Evolutionary conservation across 35 echinoderm and acorn worm species (phyloP).

Genomic region (Apostichopus parvimensis): DNA sequence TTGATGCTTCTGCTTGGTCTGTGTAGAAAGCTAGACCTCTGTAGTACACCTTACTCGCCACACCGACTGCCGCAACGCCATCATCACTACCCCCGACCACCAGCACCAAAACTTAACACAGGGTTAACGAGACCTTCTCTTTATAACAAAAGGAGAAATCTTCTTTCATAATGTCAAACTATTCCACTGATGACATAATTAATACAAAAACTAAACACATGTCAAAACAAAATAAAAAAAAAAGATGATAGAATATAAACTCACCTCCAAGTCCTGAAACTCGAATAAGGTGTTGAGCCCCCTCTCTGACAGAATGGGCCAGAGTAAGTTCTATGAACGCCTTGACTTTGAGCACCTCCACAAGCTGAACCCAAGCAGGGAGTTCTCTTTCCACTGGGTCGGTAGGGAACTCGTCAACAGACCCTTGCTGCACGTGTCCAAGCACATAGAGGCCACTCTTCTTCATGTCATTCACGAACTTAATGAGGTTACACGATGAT

Average conservation of each 20-base stretch:
- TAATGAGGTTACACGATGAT: conserved; percentile 76
- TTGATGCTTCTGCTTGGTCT: no score
- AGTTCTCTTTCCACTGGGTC: conserved; percentile 75
- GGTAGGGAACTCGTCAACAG: conserved; percentile 62
- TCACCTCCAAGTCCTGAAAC: conserved; percentile 93
- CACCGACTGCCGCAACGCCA: no score
- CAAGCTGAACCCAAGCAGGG: conserved; percentile 79
- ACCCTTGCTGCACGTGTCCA: conserved; percentile 82
- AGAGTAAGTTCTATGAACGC: conserved; percentile 92
- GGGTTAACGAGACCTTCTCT: no score
- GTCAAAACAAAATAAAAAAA: not conserved
- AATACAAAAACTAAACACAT: not conserved
- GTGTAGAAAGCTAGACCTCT: no score
- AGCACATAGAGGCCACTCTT: conserved; percentile 92
- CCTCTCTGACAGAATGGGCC: conserved; percentile 75
- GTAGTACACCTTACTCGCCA: no score
- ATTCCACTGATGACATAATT: no score
- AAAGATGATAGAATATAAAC: not conserved
- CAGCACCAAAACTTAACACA: no score
- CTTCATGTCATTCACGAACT: conserved; percentile 98
- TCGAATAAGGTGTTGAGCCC: conserved; percentile 82
- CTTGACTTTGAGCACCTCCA: conserved; percentile 86
- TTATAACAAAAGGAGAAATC: no score
- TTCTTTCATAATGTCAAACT: no score
- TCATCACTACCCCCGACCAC: no score